Evolutionary conservation across 2,797 vertebrate genomes (phyloP), one percentile per base, ranked within the genome.

Genomic region (Lacerta agilis): DNA sequence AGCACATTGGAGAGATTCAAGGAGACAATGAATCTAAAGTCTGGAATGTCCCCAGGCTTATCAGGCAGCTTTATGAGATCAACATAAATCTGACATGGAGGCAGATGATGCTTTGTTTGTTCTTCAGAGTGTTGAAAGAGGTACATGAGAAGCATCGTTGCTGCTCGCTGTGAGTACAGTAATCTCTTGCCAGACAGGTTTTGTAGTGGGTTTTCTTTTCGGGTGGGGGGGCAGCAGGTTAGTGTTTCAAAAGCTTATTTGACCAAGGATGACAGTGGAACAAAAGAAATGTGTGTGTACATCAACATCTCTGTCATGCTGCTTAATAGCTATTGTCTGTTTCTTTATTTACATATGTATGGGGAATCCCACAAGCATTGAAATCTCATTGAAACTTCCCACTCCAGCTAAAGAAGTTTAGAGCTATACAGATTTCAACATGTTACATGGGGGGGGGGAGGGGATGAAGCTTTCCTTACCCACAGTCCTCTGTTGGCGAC

Each of bases 401-500:
- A 8, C 61, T 55, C 49, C 7, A 75, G 23, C 23, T 11, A 45
- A 43, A 5, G 20, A 36, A n/a, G 72, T 61, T 76, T 61, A 69
- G 66, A 64, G 27, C 27, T 41, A n/a, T 15, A 29, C 36, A 41
- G 17, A n/a, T 64, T 64, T 33, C 4, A 29, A 13, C 61, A 64
- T 64, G 20, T 15, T 55, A 55, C 49, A 55, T 64, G 61, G 0
- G 61, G 25, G 8, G 2, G 17, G 36, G 43, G 1, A 11, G 71
- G 10, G 13, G 13, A 33, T 23, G 38, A 43, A 23, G 1, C 13
- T 25, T 41, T 41, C 77, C 96, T 96, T 91, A 98, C 97, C 93
- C 81, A 89, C 97, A 98, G 81, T 95, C 97, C 83, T 92, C 97
- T 95, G 79, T 96, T 90, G 85, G 94, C 87, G 88, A 97, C 86